Conservation (phyloP, 2,797 vertebrate genomes). For the Amblyopsis hoosieri region DNA sequence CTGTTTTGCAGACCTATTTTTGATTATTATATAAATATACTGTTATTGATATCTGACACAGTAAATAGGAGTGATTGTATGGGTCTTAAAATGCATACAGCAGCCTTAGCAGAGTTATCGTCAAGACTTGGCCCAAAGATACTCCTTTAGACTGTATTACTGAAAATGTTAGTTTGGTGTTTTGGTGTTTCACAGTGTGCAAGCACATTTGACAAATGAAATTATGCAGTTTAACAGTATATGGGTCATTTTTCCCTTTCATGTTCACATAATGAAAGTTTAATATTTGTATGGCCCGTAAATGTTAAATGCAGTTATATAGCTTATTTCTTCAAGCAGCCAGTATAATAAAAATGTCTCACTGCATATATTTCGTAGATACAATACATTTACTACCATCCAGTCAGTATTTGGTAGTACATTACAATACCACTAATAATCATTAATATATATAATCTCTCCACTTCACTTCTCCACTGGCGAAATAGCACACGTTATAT, state of each 20-base stretch:
- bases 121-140: slow-evolving; percentile 33
- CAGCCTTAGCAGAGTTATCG: slow-evolving; percentile 18
- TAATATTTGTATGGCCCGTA: slow-evolving; percentile 26
- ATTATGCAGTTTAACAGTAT: slow-evolving; percentile 7
- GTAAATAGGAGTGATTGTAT: slow-evolving; percentile 17
- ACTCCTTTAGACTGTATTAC: slow-evolving; percentile 7
- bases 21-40: slow-evolving; percentile 18
- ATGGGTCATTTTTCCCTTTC: slow-evolving; percentile 8
- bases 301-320: slow-evolving; percentile 13
- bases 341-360: slow-evolving; percentile 1
- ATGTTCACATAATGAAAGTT: slow-evolving; percentile 17
- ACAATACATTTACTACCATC: slow-evolving; percentile 5
- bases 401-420: slow-evolving; percentile 24
- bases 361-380: slow-evolving; percentile 26
- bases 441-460: slow-evolving; percentile 11
- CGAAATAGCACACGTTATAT: slow-evolving; percentile 3
- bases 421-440: slow-evolving; percentile 16
- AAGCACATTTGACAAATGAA: slow-evolving; percentile 16
- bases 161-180: slow-evolving; percentile 24
- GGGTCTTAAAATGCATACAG: slow-evolving; percentile 48
- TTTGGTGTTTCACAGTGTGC: slow-evolving; percentile 26
- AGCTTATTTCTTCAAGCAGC: slow-evolving; percentile 19
- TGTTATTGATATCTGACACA: slow-evolving; percentile 55
- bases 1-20: slow-evolving; percentile 27
- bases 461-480: slow-evolving; percentile 6